Base-by-base conservation (phyloP, 2,888 invertebrate genomes). In the Sminthurides aquaticus region DNA sequence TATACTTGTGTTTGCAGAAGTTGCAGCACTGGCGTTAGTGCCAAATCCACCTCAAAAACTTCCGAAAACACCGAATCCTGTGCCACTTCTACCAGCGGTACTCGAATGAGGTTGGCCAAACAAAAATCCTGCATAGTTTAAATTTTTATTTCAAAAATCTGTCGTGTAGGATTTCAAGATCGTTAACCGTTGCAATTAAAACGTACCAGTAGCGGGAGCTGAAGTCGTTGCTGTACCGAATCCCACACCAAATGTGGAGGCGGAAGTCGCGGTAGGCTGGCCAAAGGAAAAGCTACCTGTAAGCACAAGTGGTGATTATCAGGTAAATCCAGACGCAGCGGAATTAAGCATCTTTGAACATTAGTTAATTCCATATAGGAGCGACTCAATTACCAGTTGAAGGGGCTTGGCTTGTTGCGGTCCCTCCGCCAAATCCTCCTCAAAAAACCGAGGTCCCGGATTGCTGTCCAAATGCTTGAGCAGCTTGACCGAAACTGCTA, bases 31-130 rank as follows among this genome's bases (percentile, higher is more conserved):
- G 22, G 20, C 8, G 26, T 20, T 24, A 55, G 5, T 3, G 15
- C 20, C 34, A n/a, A 1, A 34, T 60, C 3, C n/a, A n/a, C n/a
- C n/a, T n/a, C n/a, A 18, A 49, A 24, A 24, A 43, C 49, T 57
- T 25, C 67, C 67, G 66, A 66, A 67, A 29, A 67, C 66, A 2
- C 83, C 84, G 76, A 85, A 84, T 8, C 80, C 76, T 15, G 60
- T 22, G 28, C 52, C 60, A 43, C 20, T 48, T 24, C 57, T 24
- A 1, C 57, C 57, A 11, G 57, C 22, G 20, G 57, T 18, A 11
- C n/a, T n/a, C n/a, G 57, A 22, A 18, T n/a, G 2, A 3, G 57
- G 63, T 43, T 63, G 63, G 1, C 63, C 63, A 49, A 63, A 63
- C 3, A 57, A 63, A 29, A 63, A 63, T 24, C 49, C 63, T 63